phyloP scores from a whole-genome alignment of 1,140 invertebrate species.

The Pararge aegeria region DNA sequence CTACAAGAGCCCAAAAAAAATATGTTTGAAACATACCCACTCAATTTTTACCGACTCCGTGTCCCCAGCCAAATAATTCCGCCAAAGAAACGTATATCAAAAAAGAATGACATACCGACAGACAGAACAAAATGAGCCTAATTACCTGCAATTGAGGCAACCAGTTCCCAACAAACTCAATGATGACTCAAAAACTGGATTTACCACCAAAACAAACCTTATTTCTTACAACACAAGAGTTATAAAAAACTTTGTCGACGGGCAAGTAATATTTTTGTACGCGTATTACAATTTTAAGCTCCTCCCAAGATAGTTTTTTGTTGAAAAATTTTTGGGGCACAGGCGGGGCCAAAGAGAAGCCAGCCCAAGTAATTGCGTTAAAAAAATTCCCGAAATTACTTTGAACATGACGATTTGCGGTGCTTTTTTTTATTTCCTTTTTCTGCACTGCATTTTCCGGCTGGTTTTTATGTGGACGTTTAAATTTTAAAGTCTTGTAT shows the following conservation, averaged over 20 bases:
- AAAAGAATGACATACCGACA: slow-evolving; percentile 45
- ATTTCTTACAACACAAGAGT: not conserved
- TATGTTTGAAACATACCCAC: slow-evolving; percentile 1
- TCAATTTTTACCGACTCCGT: slow-evolving; percentile 17
- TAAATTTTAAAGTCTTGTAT: not conserved
- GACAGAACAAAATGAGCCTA: slow-evolving; percentile 47
- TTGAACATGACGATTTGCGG: slow-evolving; percentile 5
- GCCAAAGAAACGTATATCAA: slow-evolving; percentile 42
- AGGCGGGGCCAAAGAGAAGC: slow-evolving; percentile 15
- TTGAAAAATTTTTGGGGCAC: slow-evolving; percentile 30
- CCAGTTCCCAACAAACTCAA: slow-evolving; percentile 23
- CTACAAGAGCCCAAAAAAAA: not conserved
- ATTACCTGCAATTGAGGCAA: slow-evolving; percentile 47
- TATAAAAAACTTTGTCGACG: not conserved
- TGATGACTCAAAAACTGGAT: slow-evolving; percentile 5
- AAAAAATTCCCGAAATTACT: slow-evolving; percentile 12
- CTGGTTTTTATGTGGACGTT: not conserved
- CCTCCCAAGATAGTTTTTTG: slow-evolving; percentile 35
- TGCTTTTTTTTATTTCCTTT: slow-evolving; percentile 4
- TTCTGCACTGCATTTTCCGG: not conserved
- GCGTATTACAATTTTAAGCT: slow-evolving; percentile 26
- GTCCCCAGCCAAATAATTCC: slow-evolving; percentile 38
- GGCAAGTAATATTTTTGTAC: slow-evolving; percentile 11
- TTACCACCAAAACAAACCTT: not conserved
- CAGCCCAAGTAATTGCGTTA: slow-evolving; percentile 22